Evolutionary conservation across 2,797 vertebrate species (phyloP), one percentile per base, ranked within the genome.

Genomic region (Lepus oiostolus): DNA sequence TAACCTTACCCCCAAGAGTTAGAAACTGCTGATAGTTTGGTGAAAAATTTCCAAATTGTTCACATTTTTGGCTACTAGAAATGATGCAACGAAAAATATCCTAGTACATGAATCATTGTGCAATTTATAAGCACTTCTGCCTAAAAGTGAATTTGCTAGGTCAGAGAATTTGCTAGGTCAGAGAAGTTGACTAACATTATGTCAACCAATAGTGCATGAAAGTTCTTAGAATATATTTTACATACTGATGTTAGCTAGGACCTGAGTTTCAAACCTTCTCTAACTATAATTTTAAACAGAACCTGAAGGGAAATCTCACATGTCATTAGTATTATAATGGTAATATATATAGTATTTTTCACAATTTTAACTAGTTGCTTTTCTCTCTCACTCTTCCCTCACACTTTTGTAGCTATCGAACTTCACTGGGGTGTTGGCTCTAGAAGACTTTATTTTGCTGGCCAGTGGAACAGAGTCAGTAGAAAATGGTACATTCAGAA

Each of bases 401-500:
- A n/a, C 26, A 60, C 84, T 95, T 93, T 94, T 95, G 87, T 75
- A 99, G 98, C 85, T 97, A 60, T 97, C 96, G 85, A 98, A 98
- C 94, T 97, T 98, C 90, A 97, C 96, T 47, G 93, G 76, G 87
- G 96, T 98, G 96, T 80, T 97, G 85, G 96, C 90, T 85, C 98
- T 99, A 72, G 98, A 99, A 98, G 98, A 99, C 89, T 96, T 99
- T 93, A 97, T 98, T 76, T 90, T 99, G 70, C 97, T 98, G 52
- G 99, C 98, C 88, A 98, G 98, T 97, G 98, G 98, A 95, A 98
- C 98, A 47, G 98, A 99, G 97, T 97, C 97, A n/a, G 93, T 99
- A 84, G 98, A 99, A 95, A 97, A 97, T 38, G 98, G 98, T n/a
- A 98, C 98, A 88, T 98, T 99, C 97, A 98, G 98, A 97, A 87